A percentile compares a stretch with the other conserved stretches of the same genome.
phyloP scores from a whole-genome alignment of 2,888 invertebrate species.

The Drosophila paramelanica region DNA sequence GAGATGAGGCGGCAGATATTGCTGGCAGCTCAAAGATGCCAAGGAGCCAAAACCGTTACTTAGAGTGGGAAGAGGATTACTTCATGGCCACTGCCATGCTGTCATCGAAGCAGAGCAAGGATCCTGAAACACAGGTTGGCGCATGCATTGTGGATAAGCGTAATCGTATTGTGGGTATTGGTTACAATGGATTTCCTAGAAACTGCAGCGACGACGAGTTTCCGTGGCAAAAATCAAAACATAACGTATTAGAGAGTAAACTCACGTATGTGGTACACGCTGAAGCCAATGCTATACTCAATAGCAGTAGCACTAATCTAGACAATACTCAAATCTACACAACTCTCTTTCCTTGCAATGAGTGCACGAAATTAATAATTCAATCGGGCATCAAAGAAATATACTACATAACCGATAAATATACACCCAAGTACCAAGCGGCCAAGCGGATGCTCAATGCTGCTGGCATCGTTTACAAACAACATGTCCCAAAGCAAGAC shows the following conservation, averaged over 20 bases:
- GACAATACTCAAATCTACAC: conserved; percentile 94
- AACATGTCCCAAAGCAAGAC: conserved; percentile 88
- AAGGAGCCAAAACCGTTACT: conserved; percentile 84
- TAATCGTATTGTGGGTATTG: conserved; percentile 95
- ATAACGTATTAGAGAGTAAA: conserved; percentile 89
- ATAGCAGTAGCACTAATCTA: conserved; percentile 92
- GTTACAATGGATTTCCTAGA: conserved; percentile 98
- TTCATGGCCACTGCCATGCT: conserved; percentile 97
- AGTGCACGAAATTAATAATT: conserved; percentile 98
- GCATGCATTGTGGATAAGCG: conserved; percentile 95
- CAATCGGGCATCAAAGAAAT: conserved; percentile 94
- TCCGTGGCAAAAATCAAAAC: conserved; percentile 91
- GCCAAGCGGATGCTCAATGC: conserved; percentile 93
- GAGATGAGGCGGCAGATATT: neutral
- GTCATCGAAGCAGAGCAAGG: conserved; percentile 97
- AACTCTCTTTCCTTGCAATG: conserved; percentile 97
- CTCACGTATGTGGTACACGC: conserved; percentile 98
- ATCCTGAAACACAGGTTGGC: conserved; percentile 96
- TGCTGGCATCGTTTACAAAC: conserved; percentile 89
- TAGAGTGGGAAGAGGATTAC: conserved; percentile 94
- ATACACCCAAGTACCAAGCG: conserved; percentile 89
- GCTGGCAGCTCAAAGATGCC: neutral
- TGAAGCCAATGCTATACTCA: conserved; percentile 98
- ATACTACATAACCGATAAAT: conserved; percentile 93
- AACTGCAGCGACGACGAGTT: conserved; percentile 95